phyloP scores from a whole-genome alignment of 2,113 vertebrate genomes.

The Spea bombifrons region DNA sequence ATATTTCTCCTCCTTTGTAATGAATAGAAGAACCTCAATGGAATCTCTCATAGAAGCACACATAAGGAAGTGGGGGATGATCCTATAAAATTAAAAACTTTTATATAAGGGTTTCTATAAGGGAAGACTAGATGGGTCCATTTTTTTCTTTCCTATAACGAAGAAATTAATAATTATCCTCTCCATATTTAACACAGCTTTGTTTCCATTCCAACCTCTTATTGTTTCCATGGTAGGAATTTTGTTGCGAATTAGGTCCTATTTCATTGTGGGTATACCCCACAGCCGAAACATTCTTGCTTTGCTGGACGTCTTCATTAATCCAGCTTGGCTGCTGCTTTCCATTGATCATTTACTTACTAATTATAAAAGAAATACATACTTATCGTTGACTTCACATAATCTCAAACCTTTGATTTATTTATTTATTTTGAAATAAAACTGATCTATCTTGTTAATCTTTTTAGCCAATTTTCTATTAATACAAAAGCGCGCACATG shows the following conservation, averaged over 20 bases:
- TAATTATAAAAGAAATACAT: constrained; percentile 26
- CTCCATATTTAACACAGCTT: neutral
- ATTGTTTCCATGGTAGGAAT: constrained; percentile 14
- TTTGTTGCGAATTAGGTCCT: constrained; percentile 13
- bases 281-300: neutral
- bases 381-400: constrained; percentile 26
- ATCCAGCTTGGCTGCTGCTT: constrained; percentile 5
- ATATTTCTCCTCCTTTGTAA: too few species aligned
- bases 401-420: constrained; percentile 15
- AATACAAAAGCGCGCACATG: neutral
- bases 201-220: neutral
- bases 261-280: neutral
- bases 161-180: too few species aligned
- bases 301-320: constrained; percentile 24
- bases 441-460: constrained; percentile 17
- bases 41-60: too few species aligned
- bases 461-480: constrained; percentile 11
- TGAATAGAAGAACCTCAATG: too few species aligned
- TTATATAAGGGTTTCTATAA: too few species aligned
- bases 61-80: too few species aligned
- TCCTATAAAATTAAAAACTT: too few species aligned
- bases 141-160: too few species aligned
- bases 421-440: constrained; percentile 16
- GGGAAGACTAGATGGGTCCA: too few species aligned
- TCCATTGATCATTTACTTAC: constrained; percentile 17